phyloP scores from a whole-genome alignment of 2,888 invertebrate species.

The Nipponacmea schrenckii region DNA sequence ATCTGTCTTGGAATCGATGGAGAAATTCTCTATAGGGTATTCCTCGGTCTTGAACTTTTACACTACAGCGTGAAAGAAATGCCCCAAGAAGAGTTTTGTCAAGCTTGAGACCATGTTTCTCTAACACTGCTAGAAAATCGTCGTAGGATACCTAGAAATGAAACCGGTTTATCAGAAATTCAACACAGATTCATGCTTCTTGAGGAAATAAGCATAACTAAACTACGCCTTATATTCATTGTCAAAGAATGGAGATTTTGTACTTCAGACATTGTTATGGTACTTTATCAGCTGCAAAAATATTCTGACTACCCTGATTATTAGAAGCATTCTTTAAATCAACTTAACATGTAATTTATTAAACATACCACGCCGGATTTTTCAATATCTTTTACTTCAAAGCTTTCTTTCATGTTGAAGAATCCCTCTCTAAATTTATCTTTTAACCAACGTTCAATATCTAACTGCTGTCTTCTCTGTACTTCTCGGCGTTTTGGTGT shows the following conservation, averaged over 20 bases:
- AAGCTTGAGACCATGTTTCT: slow-evolving; percentile 54
- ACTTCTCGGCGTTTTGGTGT: slow-evolving; percentile 58
- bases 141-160: slow-evolving; percentile 52
- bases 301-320: no score
- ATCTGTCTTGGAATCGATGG: slow-evolving; percentile 67
- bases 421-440: slow-evolving; percentile 67
- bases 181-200: no score
- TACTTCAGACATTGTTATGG: no score
- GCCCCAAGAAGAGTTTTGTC: slow-evolving; percentile 62
- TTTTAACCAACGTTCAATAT: slow-evolving; percentile 66
- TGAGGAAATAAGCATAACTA: no score
- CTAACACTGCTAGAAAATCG: slow-evolving; percentile 60
- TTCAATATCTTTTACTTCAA: slow-evolving; percentile 58
- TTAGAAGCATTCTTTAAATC: no score
- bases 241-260: no score
- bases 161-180: not conserved
- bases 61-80: slow-evolving; percentile 64
- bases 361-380: slow-evolving; percentile 54
- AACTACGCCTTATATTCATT: no score
- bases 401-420: slow-evolving; percentile 57
- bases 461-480: slow-evolving; percentile 59
- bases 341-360: no score
- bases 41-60: slow-evolving; percentile 52
- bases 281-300: no score
- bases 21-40: slow-evolving; percentile 66